Base-by-base conservation (phyloP, 2,888 invertebrate genomes). In the Agonopterix heracliana region DNA sequence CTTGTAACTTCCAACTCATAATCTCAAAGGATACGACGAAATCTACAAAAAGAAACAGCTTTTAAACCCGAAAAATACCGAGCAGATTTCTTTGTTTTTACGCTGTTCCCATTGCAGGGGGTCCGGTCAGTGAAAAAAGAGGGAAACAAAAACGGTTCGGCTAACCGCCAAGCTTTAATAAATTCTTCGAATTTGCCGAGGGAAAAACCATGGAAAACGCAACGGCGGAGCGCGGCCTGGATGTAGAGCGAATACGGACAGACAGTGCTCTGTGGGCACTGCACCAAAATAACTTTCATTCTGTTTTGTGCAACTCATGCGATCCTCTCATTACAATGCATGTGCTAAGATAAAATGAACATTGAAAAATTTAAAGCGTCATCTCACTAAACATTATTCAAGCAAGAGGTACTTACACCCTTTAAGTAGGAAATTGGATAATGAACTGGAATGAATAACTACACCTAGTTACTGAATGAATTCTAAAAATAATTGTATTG, bases 161-260 rank as follows among this genome's bases (percentile, higher is more conserved):
- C 78, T 77, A 75, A 82, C 83, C 85, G 78, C 83, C 77, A 78
- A 82, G 75, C 80, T 81, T 80, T 82, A 82, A 84, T 85, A 84
- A 85, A 84, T 85, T 83, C 79, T 78, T 80, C 66, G 78, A 78
- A 81, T 81, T 79, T 81, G 74, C 69, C 62, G 73, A 50, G 26
- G 26, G 47, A 54, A 64, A 58, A 68, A 66, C 64, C 66, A 66
- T 67, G 62, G 72, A 65, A 73, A 76, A 70, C 66, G 66, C 62
- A 12, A 44, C 17, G 43, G 41, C 34, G 14, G 35, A 12, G 34
- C 41, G 12, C 34, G 46, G 41, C 9, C 12, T 12, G 41, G 26
- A 44, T 34, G 45, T 17, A 41, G 38, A 36, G 26, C 26, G 26
- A 26, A 7, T 3, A 26, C 26, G 26, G 7, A 26, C 41, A 14